Percentiles rank a stretch among this genome's conserved stretches.
Conservation (phyloP, 1,140 invertebrate species). For the Diorhabda carinulata region DNA sequence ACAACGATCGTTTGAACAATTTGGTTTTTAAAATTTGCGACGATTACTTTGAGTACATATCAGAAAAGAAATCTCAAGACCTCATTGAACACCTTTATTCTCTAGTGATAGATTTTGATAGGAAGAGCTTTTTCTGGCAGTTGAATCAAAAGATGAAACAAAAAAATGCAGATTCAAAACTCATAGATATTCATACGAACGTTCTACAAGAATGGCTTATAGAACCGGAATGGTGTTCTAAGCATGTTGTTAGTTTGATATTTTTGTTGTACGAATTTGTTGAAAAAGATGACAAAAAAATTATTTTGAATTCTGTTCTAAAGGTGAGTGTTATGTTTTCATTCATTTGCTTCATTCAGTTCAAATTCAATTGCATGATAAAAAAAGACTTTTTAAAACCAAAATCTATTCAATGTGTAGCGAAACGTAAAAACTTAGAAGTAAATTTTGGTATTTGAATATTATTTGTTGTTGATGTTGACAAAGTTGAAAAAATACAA, state of each 20-base stretch:
- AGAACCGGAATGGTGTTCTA: slow-evolving; percentile 45
- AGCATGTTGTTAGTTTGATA: slow-evolving; percentile 55
- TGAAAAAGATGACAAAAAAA: slow-evolving; percentile 48
- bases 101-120: slow-evolving; percentile 50
- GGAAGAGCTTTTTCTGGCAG: slow-evolving; percentile 45
- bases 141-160: slow-evolving; percentile 41
- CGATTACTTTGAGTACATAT: slow-evolving; percentile 51
- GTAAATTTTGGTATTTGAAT: too few relatives aligned
- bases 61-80: slow-evolving; percentile 40
- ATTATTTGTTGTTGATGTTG: too few relatives aligned
- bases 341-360: background rate
- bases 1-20: slow-evolving; percentile 47
- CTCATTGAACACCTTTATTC: slow-evolving; percentile 47
- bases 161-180: slow-evolving; percentile 38
- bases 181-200: slow-evolving; percentile 51
- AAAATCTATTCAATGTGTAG: too few relatives aligned
- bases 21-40: slow-evolving; percentile 52
- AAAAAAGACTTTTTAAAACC: too few relatives aligned
- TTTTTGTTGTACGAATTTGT: slow-evolving; percentile 56
- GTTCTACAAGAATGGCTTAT: slow-evolving; percentile 51
- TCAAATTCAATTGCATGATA: too few relatives aligned
- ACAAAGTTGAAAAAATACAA: too few relatives aligned
- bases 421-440: too few relatives aligned
- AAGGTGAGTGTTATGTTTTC: slow-evolving; percentile 44
- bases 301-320: slow-evolving; percentile 52